These are phyloP conservation scores for Noctuana brunneofusca DNA, from an alignment of 2,888 invertebrate species.

Conservation along the genomic window DNA sequence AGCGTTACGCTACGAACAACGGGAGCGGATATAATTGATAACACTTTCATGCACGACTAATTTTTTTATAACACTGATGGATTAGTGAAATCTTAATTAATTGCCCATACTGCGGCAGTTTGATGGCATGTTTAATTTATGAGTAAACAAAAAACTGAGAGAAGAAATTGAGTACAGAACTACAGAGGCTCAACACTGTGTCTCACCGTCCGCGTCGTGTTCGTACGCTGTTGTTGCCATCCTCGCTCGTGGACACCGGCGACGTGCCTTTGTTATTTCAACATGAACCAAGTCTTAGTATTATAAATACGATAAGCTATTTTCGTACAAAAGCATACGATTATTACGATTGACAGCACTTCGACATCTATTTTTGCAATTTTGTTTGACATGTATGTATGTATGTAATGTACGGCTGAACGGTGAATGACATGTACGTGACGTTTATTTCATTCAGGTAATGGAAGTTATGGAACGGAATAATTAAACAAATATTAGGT, in stretches of 20 bases:
- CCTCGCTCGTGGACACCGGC: constrained; percentile 28
- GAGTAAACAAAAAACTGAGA: constrained; percentile 26
- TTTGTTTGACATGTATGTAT: constrained; percentile 2
- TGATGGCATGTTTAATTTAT: constrained; percentile 18
- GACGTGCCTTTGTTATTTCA: neutral
- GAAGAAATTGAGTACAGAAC: constrained; percentile 7
- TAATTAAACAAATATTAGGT: no score
- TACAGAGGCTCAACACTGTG: constrained; percentile 9
- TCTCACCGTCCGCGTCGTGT: constrained; percentile 74
- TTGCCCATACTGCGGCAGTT: neutral
- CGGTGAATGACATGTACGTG: no score
- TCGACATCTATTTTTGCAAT: neutral
- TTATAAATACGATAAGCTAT: neutral
- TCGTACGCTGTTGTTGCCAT: constrained; percentile 74
- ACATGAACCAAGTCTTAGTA: constrained; percentile 1
- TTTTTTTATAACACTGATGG: neutral
- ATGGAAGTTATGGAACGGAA: no score
- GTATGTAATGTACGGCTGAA: no score
- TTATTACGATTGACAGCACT: no score
- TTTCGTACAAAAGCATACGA: neutral
- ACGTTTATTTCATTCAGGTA: no score
- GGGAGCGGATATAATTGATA: constrained; percentile 11
- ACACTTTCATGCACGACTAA: constrained; percentile 1
- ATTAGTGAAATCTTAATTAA: constrained; percentile 21
- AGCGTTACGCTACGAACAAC: constrained; percentile 16